Base-by-base conservation (phyloP, 2,797 vertebrate species). In the Ambastaia sidthimunki region DNA sequence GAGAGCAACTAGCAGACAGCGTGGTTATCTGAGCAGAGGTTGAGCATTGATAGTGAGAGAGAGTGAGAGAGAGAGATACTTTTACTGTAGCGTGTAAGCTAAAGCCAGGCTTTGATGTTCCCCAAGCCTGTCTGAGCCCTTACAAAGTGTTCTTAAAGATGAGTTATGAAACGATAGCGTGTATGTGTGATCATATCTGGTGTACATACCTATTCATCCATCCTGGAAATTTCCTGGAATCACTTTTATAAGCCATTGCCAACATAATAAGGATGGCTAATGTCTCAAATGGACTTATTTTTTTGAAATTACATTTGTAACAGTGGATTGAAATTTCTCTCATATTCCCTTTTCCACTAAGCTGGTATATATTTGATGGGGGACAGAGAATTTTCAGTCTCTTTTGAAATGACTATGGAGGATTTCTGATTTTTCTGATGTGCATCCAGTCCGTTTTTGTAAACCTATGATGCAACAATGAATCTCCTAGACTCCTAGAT, bases 71-170 rank as follows among this genome's bases (percentile, higher is more conserved):
- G 34, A 37, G 34, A 37, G 73, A 82, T 80, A 85, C 79, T 80
- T 76, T 71, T 71, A 74, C 74, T 78, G 41, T 44, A 81, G 28
- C 16, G 65, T 80, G 82, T 87, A 82, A 78, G 76, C 80, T 81
- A 83, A 85, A 87, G 82, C 72, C 68, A 66, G 55, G 84, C 89
- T 90, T 90, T 90, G 89, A 90, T 89, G 88, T 88, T 80, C 70
- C 76, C 41, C 71, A 74, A 83, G 57, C 75, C 80, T 66, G 85
- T 85, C 83, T 85, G 81, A 88, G 80, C 82, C 81, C 83, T 88
- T 90, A 85, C 91, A 88, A 83, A 88, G 89, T 90, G 89, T 90
- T 76, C 67, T 23, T 80, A 79, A 85, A 87, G 82, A 83, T 88
- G 83, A 44, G 41, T 88, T 90, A 89, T 89, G 82, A 91, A 89